Evolutionary conservation across 2,797 vertebrate species (phyloP).

Genomic region (Liasis olivaceus): DNA sequence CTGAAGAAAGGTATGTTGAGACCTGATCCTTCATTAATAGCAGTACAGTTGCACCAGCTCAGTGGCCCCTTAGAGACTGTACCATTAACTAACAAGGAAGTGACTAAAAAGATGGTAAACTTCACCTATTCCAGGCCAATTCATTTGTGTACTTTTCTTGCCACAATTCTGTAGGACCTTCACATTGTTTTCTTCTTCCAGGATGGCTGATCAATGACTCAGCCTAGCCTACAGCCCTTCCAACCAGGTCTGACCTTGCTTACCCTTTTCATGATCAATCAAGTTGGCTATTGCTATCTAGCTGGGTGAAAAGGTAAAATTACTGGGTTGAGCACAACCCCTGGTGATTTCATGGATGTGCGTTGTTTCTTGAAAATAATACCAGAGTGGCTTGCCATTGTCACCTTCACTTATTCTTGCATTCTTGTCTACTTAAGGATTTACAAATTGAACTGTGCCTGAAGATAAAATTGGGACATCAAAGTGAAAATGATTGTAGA

Average conservation of each 20-base stretch:
- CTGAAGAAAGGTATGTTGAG: neutral
- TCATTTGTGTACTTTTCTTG: neutral
- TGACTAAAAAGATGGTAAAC: neutral
- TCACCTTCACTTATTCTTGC: neutral
- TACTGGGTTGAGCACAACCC: neutral
- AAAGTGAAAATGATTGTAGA: neutral
- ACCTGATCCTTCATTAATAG: neutral
- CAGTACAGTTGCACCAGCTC: neutral
- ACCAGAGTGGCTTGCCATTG: neutral
- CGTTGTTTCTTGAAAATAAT: neutral
- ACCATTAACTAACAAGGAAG: neutral
- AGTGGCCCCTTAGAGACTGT: neutral
- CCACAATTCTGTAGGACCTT: neutral
- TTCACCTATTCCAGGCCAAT: neutral
- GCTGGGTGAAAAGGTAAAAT: neutral
- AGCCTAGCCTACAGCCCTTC: neutral
- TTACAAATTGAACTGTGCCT: slow-evolving; percentile 22
- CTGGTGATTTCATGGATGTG: neutral
- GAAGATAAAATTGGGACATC: slow-evolving; percentile 23
- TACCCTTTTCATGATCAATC: neutral
- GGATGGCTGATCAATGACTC: neutral
- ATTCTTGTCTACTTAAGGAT: neutral
- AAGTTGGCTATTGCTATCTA: neutral
- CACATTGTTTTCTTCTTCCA: neutral
- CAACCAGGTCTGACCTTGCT: neutral